Evolutionary conservation across 2,888 invertebrate species (phyloP).

Genomic region (Acronicta aceris): DNA sequence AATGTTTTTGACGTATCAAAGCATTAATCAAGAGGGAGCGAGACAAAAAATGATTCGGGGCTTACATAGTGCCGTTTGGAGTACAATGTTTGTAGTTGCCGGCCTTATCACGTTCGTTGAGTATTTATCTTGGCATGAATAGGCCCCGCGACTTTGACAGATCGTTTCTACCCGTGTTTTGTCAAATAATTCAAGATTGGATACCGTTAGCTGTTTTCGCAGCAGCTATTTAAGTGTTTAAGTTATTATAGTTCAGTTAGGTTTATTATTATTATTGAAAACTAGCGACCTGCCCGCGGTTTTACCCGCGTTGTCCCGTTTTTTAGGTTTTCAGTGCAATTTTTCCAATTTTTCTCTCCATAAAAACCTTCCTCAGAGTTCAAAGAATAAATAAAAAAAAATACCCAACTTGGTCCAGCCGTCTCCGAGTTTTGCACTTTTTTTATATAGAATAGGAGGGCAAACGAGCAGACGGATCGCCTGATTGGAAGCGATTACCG

Average conservation of each 20-base stretch:
- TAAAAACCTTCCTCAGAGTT: too few species aligned
- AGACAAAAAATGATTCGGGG: constrained; percentile 54
- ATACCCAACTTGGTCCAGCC: too few species aligned
- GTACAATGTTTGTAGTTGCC: constrained; percentile 62
- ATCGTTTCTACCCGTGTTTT: constrained; percentile 73
- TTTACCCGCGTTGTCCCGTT: too few species aligned
- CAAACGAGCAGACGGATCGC: too few species aligned
- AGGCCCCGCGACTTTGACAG: constrained; percentile 76
- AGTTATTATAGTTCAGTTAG: constrained; percentile 16
- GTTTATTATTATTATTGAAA: too few species aligned
- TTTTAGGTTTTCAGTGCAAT: too few species aligned
- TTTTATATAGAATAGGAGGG: too few species aligned
- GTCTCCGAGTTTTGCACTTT: too few species aligned
- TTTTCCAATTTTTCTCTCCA: too few species aligned
- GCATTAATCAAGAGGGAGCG: constrained; percentile 62
- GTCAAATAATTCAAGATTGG: constrained; percentile 74
- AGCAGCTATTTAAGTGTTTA: constrained; percentile 46
- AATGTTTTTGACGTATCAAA: constrained; percentile 62
- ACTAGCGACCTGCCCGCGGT: too few species aligned
- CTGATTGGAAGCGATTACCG: too few species aligned
- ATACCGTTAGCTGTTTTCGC: constrained; percentile 59
- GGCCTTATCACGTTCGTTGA: constrained; percentile 71
- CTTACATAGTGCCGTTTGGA: constrained; percentile 45
- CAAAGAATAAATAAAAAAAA: too few species aligned
- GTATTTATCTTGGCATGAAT: constrained; percentile 80